Percentiles rank a stretch among this genome's conserved stretches.
These are phyloP conservation scores for Dorcus parallelipipedus DNA, from an alignment of 2,888 invertebrate species.

Conservation along the genomic window DNA sequence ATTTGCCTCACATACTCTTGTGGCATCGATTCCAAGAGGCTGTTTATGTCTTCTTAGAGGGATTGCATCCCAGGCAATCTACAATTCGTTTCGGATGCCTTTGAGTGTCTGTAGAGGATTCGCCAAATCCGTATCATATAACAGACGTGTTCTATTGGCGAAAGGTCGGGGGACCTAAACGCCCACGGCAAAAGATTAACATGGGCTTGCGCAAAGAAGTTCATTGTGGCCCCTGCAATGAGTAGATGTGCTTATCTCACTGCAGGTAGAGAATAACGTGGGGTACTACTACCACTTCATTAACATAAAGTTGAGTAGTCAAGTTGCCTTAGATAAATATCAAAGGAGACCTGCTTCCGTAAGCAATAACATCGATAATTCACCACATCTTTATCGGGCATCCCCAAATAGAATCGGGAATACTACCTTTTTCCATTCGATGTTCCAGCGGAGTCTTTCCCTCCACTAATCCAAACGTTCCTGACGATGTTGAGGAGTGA, in stretches of 20 bases:
- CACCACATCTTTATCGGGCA: background rate
- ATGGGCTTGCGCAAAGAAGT: background rate
- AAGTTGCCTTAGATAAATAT: constrained; percentile 3
- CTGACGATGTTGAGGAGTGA: background rate
- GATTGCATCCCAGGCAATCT: background rate
- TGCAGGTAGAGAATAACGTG: background rate
- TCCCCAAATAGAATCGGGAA: constrained; percentile 1
- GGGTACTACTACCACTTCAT: background rate
- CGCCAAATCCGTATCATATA: too few species aligned
- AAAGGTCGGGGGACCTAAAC: too few species aligned
- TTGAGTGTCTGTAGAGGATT: background rate
- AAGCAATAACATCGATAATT: background rate
- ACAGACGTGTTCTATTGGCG: too few species aligned
- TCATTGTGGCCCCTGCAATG: background rate
- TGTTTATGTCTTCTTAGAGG: too few species aligned
- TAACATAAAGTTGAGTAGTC: background rate
- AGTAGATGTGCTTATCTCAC: background rate
- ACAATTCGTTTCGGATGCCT: background rate
- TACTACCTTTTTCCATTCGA: background rate
- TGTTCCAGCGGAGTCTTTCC: background rate
- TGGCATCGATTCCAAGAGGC: too few species aligned
- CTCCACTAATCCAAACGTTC: background rate
- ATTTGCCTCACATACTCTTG: too few species aligned
- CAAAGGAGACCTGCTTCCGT: background rate
- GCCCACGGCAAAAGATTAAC: background rate